Evolutionary conservation across 2,888 invertebrate genomes (phyloP).

Genomic region (Beris chalybata): DNA sequence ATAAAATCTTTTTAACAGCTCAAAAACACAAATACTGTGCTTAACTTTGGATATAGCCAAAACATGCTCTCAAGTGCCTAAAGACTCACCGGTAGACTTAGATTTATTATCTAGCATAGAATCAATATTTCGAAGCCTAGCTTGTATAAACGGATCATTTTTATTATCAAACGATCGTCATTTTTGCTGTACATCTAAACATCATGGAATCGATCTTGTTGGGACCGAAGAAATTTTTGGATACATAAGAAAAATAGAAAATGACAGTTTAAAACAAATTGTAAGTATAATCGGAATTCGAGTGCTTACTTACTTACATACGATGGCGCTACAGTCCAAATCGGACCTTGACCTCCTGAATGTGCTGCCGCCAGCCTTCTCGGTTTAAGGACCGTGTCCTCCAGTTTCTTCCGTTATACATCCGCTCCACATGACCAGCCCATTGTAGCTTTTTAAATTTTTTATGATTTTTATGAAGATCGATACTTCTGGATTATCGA

Average conservation of each 20-base stretch:
- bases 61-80: constrained; percentile 64
- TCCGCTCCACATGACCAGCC: no score
- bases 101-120: constrained; percentile 71
- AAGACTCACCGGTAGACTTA: constrained; percentile 68
- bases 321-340: no score
- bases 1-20: constrained; percentile 49
- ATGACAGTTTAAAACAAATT: constrained; percentile 70
- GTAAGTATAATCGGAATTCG: constrained; percentile 54
- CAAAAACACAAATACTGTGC: constrained; percentile 65
- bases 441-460: no score
- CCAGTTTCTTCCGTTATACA: no score
- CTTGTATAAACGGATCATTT: constrained; percentile 90
- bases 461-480: no score
- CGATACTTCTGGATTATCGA: no score
- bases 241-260: constrained; percentile 69
- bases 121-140: constrained; percentile 79
- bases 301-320: no score
- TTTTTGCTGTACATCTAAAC: constrained; percentile 76
- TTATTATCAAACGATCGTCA: constrained; percentile 68
- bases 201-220: constrained; percentile 78
- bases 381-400: no score
- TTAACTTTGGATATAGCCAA: constrained; percentile 63
- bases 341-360: no score
- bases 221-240: constrained; percentile 69
- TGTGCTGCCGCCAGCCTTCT: no score